These are phyloP conservation scores for Boulengeromyrus knoepffleri DNA, from an alignment of 2,113 vertebrate species.

Conservation along the genomic window DNA sequence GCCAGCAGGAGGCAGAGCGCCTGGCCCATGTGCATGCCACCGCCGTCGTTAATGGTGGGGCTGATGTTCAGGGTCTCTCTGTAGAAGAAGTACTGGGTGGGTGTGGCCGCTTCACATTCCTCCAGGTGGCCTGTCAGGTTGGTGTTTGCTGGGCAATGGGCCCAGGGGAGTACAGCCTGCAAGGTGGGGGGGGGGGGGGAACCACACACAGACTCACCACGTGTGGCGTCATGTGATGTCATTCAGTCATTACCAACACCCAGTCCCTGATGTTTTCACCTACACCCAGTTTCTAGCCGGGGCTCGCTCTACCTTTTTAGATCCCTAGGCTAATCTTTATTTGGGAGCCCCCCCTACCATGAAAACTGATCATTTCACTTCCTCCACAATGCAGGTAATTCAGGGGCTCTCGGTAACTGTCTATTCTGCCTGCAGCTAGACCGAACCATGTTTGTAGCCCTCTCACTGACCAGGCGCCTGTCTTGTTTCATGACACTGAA, in stretches of 20 bases:
- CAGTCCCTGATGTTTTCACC: neutral
- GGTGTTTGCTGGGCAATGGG: constrained; percentile 70
- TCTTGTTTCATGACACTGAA: neutral
- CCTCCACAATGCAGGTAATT: neutral
- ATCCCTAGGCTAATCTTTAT: neutral
- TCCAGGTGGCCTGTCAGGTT: constrained; percentile 68
- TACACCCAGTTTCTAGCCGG: neutral
- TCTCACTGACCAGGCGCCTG: neutral
- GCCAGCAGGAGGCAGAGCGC: constrained; percentile 74
- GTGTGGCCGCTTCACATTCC: constrained; percentile 71
- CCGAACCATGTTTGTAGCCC: neutral
- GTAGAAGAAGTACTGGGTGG: constrained; percentile 95
- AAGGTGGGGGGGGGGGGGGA: neutral
- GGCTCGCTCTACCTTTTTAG: neutral
- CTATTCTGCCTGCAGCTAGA: neutral
- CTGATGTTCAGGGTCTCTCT: constrained; percentile 83
- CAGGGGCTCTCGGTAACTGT: neutral
- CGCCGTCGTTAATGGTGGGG: constrained; percentile 66
- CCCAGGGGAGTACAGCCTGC: constrained; percentile 81
- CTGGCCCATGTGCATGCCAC: constrained; percentile 70
- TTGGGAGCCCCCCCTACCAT: neutral
- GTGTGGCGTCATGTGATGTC: neutral
- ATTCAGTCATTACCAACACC: neutral
- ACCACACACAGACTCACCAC: neutral
- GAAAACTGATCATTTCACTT: neutral